Percentiles rank a stretch among this genome's conserved stretches.
These are phyloP conservation scores for Labroides dimidiatus DNA, from an alignment of 2,797 vertebrate species.

Conservation along the genomic window DNA sequence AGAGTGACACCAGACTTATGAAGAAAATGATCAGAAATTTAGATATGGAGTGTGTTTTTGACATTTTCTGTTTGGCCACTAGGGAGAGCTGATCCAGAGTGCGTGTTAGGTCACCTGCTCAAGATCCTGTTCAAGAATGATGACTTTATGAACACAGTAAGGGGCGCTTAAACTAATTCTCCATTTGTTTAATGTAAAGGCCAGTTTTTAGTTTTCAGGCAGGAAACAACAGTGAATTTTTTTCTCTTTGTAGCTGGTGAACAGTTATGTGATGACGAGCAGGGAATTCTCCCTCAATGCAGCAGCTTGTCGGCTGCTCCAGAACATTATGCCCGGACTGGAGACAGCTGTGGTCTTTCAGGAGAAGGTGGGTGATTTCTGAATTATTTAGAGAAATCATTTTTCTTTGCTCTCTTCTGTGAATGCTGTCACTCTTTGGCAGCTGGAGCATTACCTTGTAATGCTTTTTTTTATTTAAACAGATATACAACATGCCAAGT, in stretches of 20 bases:
- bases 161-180: slow-evolving; percentile 34
- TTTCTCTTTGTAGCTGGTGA: slow-evolving; percentile 87
- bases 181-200: not conserved
- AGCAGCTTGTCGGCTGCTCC: slow-evolving; percentile 93
- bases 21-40: not conserved
- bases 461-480: not conserved
- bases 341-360: slow-evolving; percentile 99
- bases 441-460: not conserved
- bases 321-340: slow-evolving; percentile 98
- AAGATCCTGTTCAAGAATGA: slow-evolving; percentile 99
- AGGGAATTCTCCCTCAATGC: slow-evolving; percentile 94
- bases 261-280: slow-evolving; percentile 98
- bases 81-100: slow-evolving; percentile 98
- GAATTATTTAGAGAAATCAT: not conserved
- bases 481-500: not conserved
- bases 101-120: slow-evolving; percentile 95
- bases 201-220: not conserved
- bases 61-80: slow-evolving; percentile 59
- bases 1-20: not conserved
- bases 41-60: slow-evolving; percentile 36
- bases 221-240: not conserved
- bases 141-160: slow-evolving; percentile 99
- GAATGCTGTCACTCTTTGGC: not conserved
- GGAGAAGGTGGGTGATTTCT: slow-evolving; percentile 88
- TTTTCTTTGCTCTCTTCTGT: not conserved